A percentile compares a stretch with the other conserved stretches of the same genome.
phyloP scores from a whole-genome alignment of 2,113 vertebrate genomes.

The Xenopus borealis region DNA sequence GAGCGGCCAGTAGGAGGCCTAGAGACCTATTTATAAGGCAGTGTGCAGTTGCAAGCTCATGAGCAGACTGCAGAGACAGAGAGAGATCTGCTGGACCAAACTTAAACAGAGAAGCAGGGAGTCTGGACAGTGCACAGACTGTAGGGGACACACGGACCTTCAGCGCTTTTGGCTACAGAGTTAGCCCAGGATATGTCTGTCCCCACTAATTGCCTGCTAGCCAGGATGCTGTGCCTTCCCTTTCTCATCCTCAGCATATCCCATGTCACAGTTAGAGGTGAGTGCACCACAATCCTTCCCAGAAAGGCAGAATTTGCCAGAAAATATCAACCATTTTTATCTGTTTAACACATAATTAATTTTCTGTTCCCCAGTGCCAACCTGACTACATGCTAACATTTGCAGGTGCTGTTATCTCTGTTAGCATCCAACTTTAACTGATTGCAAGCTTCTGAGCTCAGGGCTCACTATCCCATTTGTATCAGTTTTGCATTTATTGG shows the following conservation, averaged over 20 bases:
- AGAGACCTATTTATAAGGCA: neutral
- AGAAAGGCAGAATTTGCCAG: too few relatives aligned
- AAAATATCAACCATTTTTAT: neutral
- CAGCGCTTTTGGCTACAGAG: neutral
- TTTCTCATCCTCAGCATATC: conserved; percentile 11
- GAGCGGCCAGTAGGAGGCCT: neutral
- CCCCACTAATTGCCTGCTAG: neutral
- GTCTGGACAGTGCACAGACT: neutral
- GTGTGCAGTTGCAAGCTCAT: too few relatives aligned
- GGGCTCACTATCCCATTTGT: too few relatives aligned
- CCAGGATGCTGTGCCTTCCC: neutral
- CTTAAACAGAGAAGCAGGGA: neutral
- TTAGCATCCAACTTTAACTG: too few relatives aligned
- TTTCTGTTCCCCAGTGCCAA: too few relatives aligned
- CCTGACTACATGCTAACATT: too few relatives aligned
- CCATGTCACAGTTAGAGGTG: conserved; percentile 3
- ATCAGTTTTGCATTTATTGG: too few relatives aligned
- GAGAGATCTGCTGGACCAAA: neutral
- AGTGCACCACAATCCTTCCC: neutral
- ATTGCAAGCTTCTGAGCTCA: too few relatives aligned
- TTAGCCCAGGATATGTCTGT: neutral
- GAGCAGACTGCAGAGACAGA: too few relatives aligned
- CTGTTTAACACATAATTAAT: too few relatives aligned
- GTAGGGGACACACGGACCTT: neutral
- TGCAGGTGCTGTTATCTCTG: too few relatives aligned